Evolutionary conservation across 2,113 vertebrate species (phyloP).

Genomic region (Rhynchomys soricoides): DNA sequence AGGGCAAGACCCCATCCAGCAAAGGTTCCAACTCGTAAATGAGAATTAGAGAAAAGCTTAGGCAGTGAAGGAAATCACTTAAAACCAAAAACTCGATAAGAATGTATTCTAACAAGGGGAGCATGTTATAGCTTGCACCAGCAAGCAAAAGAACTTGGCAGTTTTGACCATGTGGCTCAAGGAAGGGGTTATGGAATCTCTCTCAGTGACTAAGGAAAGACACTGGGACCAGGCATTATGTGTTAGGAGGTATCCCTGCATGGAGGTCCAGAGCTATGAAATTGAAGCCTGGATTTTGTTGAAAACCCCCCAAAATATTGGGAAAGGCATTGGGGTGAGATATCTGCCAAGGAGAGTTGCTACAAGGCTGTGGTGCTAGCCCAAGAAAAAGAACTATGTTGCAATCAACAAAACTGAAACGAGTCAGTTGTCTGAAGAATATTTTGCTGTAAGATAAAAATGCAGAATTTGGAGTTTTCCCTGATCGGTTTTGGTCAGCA

Average conservation of each 20-base stretch:
- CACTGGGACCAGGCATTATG: background rate
- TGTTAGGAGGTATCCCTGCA: background rate
- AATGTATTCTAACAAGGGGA: background rate
- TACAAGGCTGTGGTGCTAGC: background rate
- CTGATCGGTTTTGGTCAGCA: background rate
- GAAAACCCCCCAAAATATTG: background rate
- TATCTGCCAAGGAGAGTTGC: background rate
- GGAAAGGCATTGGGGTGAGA: background rate
- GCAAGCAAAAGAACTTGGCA: background rate
- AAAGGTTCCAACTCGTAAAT: background rate
- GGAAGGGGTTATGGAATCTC: background rate
- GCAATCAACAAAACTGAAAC: background rate
- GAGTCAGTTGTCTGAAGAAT: background rate
- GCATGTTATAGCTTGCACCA: background rate
- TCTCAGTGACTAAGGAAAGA: background rate
- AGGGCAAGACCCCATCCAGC: background rate
- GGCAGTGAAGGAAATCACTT: background rate
- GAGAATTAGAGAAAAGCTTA: background rate
- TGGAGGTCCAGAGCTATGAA: background rate
- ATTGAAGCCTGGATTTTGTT: background rate
- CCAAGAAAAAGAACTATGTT: background rate
- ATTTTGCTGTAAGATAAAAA: background rate
- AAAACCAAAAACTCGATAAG: background rate
- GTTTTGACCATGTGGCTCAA: background rate
- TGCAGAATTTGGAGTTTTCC: background rate